A percentile compares a stretch with the other conserved stretches of the same genome.
These are phyloP conservation scores for Axinella damicornis DNA, from an alignment of 37 sponge, comb jelly and placozoan species.

Conservation along the genomic window DNA sequence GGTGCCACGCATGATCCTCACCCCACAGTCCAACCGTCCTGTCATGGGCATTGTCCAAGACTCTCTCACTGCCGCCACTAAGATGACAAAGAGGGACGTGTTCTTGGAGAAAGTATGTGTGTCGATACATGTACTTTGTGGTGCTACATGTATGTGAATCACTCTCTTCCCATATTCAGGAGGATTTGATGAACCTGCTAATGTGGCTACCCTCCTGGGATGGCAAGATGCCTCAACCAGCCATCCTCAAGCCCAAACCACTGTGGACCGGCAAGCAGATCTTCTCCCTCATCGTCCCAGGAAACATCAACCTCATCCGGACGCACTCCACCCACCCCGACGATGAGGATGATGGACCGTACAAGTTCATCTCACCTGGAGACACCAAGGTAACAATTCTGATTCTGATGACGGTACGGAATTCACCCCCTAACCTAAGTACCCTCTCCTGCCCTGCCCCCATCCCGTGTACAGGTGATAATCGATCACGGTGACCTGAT, in stretches of 20 bases:
- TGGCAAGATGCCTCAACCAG: constrained; percentile 96
- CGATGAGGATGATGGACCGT: constrained; percentile 92
- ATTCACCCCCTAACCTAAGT: too few relatives aligned
- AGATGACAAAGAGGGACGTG: constrained; percentile 96
- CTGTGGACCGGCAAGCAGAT: constrained; percentile 99
- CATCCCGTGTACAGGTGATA: constrained; percentile 71
- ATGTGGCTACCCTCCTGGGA: constrained; percentile 99
- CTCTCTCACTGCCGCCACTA: constrained; percentile 90
- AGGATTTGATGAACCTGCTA: constrained; percentile 95
- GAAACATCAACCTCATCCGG: constrained; percentile 88
- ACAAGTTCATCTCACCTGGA: constrained; percentile 94
- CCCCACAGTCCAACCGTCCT: constrained; percentile 99
- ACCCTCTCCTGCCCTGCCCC: not conserved
- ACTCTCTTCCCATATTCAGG: constrained; percentile 39
- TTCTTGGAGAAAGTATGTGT: constrained; percentile 93
- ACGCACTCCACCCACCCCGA: constrained; percentile 92
- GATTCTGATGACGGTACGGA: too few relatives aligned
- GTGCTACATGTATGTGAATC: too few relatives aligned
- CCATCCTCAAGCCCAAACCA: constrained; percentile 98
- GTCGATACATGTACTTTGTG: too few relatives aligned
- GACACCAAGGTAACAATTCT: constrained; percentile 93
- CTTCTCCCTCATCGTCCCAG: constrained; percentile 96
- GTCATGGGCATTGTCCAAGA: constrained; percentile 99
- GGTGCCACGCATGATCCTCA: constrained; percentile 92
- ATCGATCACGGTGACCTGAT: constrained; percentile 94